Evolutionary conservation across 1,140 invertebrate species (phyloP), one percentile per base, ranked within the genome.

Genomic region (Nasonia longicornis): DNA sequence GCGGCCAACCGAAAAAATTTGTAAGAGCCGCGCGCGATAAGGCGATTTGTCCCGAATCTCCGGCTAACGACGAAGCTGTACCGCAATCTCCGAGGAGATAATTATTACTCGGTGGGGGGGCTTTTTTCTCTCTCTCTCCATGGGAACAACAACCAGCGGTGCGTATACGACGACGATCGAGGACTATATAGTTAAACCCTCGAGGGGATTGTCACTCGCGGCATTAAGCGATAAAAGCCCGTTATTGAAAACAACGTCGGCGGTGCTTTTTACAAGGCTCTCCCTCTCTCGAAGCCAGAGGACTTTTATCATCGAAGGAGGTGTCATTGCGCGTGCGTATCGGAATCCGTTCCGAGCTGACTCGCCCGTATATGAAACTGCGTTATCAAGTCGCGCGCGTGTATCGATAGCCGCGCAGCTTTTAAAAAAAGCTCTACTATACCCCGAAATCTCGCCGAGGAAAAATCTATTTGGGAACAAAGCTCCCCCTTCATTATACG

Each of bases 21-120:
- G 10, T 52, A 52, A 52, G 12, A 52, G 14, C 16, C 14, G 16
- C 4, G 26, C 14, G 20, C 52, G 58, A 76, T 64, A 76, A 38
- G 52, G 26, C 74, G 14, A 76, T 76, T 76, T 66, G 35, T 76
- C 29, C 11, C 35, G 63, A 76, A 76, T 66, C 29, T 64, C 31
- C 29, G 16, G 16, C 31, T 64, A 2, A 26, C 14, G 14, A 16
- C 16, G 35, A 22, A 58, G 26, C 4, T 52, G 4, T 58, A 11
- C 11, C 45, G 31, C n/a, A 66, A 42, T 64, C 31, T 76, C 26
- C 11, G 20, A 76, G 31, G 74, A 8, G 58, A 35, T 76, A 76
- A 66, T 76, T 76, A 38, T 26, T 66, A n/a, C 8, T 10, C 20
- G 6, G 48, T n/a, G 29, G 35, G n/a, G 31, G 20, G 52, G 14